Percentiles rank a stretch among this genome's conserved stretches.
Conservation (phyloP, 1,140 invertebrate genomes). For the Pinna nobilis region DNA sequence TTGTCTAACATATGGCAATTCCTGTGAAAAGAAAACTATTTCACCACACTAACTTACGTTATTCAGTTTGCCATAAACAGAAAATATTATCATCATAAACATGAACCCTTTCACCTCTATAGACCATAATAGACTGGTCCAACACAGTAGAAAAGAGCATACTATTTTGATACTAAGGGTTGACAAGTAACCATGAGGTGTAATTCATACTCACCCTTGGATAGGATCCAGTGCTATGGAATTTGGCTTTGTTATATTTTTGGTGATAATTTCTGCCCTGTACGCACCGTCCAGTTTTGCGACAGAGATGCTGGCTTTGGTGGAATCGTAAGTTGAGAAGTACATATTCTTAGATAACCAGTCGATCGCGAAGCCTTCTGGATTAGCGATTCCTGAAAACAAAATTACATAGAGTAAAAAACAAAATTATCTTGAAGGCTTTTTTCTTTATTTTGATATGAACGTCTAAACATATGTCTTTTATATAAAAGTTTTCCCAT, state of each 20-base stretch:
- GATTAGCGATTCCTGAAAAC: slow-evolving; percentile 59
- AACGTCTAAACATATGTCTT: too few relatives aligned
- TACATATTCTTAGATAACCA: slow-evolving; percentile 87
- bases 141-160: too few relatives aligned
- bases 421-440: background rate
- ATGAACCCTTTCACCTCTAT: too few relatives aligned
- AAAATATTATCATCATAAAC: background rate
- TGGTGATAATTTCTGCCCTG: slow-evolving; percentile 76
- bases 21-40: too few relatives aligned
- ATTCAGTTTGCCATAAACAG: too few relatives aligned
- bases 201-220: slow-evolving; percentile 76
- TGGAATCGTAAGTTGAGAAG: slow-evolving; percentile 77
- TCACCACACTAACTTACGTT: too few relatives aligned
- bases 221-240: slow-evolving; percentile 82
- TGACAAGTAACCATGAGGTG: background rate
- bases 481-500: too few relatives aligned
- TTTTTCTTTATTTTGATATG: background rate
- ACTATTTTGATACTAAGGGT: too few relatives aligned
- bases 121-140: too few relatives aligned
- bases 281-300: slow-evolving; percentile 85
- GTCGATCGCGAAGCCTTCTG: slow-evolving; percentile 81
- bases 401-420: background rate
- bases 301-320: slow-evolving; percentile 79
- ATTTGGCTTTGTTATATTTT: slow-evolving; percentile 69
- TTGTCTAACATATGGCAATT: too few relatives aligned